Evolutionary conservation across 2,888 invertebrate species (phyloP).

Genomic region (Trichopria drosophilae): DNA sequence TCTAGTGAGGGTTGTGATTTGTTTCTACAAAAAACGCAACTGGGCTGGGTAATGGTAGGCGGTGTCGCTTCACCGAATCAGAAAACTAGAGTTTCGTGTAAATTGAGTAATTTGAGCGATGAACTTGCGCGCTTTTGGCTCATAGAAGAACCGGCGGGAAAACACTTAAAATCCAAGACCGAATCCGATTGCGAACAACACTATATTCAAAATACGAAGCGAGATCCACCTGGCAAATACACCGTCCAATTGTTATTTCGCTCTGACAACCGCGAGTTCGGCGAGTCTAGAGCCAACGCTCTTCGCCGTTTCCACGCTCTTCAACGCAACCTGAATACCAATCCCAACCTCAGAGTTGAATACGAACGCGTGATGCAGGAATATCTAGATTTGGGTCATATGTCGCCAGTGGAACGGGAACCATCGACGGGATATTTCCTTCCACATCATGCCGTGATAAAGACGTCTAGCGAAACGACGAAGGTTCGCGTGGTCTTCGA

Average conservation of each 20-base stretch:
- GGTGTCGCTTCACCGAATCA: no score
- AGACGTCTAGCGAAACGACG: neutral
- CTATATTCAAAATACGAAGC: constrained; percentile 15
- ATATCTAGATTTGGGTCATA: constrained; percentile 5
- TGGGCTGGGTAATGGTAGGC: constrained; percentile 31
- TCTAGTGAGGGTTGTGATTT: constrained; percentile 15
- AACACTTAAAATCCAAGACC: neutral
- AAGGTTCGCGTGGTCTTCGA: no score
- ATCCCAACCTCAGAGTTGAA: constrained; percentile 9
- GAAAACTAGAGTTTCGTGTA: no score
- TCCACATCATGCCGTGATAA: constrained; percentile 1
- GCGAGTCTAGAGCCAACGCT: constrained; percentile 18
- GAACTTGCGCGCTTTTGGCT: constrained; percentile 34
- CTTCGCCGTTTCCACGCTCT: constrained; percentile 11
- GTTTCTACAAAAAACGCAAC: constrained; percentile 29
- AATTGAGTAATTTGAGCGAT: constrained; percentile 7
- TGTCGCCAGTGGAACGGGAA: no score
- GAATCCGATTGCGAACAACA: constrained; percentile 25
- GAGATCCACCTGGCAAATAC: constrained; percentile 26
- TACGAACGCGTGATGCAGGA: constrained; percentile 3
- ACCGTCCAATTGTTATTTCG: constrained; percentile 30
- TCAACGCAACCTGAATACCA: constrained; percentile 18
- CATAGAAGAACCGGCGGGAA: constrained; percentile 25
- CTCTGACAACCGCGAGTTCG: constrained; percentile 5
- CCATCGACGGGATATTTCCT: neutral